Evolutionary conservation across 2,797 vertebrate species (phyloP).

Genomic region (Pangasius krempfi): DNA sequence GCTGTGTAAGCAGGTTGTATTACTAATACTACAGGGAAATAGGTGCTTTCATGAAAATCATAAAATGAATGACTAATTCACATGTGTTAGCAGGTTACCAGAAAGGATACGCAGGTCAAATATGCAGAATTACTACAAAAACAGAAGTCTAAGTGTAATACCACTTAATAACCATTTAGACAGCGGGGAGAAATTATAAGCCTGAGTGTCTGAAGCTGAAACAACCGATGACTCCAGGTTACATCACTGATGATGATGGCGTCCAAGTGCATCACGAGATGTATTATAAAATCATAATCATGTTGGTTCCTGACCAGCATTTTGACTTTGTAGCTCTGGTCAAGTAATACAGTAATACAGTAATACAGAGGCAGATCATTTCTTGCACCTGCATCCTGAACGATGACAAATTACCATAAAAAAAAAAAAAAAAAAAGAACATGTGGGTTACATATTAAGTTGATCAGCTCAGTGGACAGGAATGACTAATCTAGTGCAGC

Average conservation of each 20-base stretch:
- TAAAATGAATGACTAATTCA: constrained; percentile 10
- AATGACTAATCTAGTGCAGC: constrained; percentile 12
- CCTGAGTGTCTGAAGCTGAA: neutral
- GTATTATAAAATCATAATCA: neutral
- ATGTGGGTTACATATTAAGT: neutral
- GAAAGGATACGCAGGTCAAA: neutral
- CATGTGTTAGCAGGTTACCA: neutral
- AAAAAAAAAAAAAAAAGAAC: neutral
- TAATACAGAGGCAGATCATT: neutral
- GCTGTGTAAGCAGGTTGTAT: neutral
- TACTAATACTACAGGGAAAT: constrained; percentile 22
- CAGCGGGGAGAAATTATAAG: neutral
- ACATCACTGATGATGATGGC: neutral
- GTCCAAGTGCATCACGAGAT: neutral
- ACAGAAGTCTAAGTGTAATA: neutral
- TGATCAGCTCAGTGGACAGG: neutral
- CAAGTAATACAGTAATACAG: neutral
- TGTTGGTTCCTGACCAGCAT: neutral
- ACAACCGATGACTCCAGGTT: neutral
- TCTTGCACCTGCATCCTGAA: neutral
- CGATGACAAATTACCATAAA: neutral
- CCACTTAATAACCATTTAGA: neutral
- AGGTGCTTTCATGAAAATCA: neutral
- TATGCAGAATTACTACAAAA: neutral
- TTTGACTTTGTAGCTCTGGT: neutral